These are phyloP conservation scores for Platalea minor DNA, from an alignment of 2,797 vertebrate genomes.

Conservation along the genomic window DNA sequence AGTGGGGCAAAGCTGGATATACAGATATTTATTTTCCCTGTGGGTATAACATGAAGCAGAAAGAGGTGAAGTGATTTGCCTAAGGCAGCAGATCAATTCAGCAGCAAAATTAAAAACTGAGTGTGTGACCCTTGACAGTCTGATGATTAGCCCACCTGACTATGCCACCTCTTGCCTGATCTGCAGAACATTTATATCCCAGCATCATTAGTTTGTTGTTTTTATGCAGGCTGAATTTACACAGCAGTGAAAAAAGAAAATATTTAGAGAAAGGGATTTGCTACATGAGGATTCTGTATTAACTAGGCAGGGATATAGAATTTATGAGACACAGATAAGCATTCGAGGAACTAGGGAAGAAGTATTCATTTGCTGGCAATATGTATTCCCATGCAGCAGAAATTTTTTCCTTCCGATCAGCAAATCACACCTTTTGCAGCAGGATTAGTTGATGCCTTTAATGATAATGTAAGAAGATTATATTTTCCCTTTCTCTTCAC, in stretches of 20 bases:
- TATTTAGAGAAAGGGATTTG: background rate
- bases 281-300: background rate
- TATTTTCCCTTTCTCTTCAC: conserved; percentile 16
- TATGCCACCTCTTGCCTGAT: background rate
- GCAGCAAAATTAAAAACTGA: background rate
- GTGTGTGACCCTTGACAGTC: background rate
- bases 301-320: background rate
- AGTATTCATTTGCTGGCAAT: background rate
- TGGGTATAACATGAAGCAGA: background rate
- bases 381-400: background rate
- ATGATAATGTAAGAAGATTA: conserved; percentile 55
- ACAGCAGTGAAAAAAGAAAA: background rate
- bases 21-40: background rate
- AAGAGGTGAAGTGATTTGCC: background rate
- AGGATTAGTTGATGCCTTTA: conserved; percentile 57
- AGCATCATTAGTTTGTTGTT: background rate
- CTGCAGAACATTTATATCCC: background rate
- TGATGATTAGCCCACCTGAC: background rate
- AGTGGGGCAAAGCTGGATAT: background rate
- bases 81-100: background rate
- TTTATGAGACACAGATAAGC: conserved; percentile 2
- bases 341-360: background rate
- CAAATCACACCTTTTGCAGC: conserved; percentile 29
- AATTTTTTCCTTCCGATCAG: background rate
- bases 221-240: background rate